Evolutionary conservation across 2,888 invertebrate genomes (phyloP).

Genomic region (Pachydiplax longipennis): DNA sequence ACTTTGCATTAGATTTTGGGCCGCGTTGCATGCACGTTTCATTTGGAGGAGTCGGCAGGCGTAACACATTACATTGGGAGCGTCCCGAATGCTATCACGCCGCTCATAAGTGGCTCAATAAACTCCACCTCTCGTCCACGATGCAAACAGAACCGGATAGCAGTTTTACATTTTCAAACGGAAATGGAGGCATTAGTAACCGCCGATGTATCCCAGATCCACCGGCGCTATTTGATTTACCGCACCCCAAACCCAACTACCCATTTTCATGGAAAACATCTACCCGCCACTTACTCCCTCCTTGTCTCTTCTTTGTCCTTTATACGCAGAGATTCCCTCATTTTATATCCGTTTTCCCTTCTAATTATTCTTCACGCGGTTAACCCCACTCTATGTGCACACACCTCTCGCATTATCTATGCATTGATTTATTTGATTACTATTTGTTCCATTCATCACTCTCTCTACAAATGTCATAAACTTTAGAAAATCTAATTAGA

Average conservation of each 20-base stretch:
- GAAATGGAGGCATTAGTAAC: conserved; percentile 42
- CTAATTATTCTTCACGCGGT: background rate
- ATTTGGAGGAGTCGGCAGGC: background rate
- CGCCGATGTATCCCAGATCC: conserved; percentile 15
- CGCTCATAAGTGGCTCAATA: conserved; percentile 41
- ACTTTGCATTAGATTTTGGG: conserved; percentile 18
- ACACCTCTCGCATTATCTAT: too few species aligned
- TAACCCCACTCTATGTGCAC: background rate
- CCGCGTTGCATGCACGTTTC: background rate
- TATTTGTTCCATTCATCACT: too few species aligned
- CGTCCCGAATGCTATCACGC: background rate
- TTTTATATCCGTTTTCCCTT: background rate
- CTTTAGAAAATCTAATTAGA: too few species aligned
- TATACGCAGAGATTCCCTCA: too few species aligned
- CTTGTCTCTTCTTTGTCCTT: background rate
- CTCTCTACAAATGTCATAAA: too few species aligned
- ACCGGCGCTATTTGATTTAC: conserved; percentile 24
- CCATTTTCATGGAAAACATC: conserved; percentile 31
- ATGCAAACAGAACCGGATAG: conserved; percentile 26
- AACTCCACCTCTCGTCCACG: background rate
- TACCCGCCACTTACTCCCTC: background rate
- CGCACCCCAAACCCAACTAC: conserved; percentile 22
- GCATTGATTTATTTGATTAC: too few species aligned
- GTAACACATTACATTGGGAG: background rate
- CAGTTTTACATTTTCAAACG: conserved; percentile 44